Percentiles rank a stretch among this genome's conserved stretches.
Evolutionary conservation across 1,140 invertebrate genomes (phyloP).

Genomic region (Alviniconcha marisindica): DNA sequence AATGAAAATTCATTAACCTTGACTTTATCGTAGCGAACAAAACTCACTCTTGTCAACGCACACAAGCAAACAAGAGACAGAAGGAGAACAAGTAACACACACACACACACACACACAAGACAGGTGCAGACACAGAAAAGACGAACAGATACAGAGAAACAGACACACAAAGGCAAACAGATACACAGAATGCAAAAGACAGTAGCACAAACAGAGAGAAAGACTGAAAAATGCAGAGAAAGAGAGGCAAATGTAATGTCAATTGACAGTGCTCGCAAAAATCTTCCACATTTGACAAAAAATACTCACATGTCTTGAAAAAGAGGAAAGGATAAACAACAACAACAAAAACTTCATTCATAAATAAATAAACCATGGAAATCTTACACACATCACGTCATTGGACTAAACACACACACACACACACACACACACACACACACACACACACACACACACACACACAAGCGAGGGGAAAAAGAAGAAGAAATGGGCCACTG

Average conservation of each 20-base stretch:
- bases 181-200: background rate
- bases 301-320: background rate
- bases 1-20: no score
- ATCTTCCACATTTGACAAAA: background rate
- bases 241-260: background rate
- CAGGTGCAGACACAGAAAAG: background rate
- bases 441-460: background rate
- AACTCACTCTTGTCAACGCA: no score
- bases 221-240: background rate
- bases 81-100: background rate
- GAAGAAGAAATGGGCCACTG: no score
- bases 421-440: background rate
- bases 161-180: background rate
- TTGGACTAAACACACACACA: constrained; percentile 8
- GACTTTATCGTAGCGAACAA: no score
- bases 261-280: background rate
- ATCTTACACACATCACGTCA: background rate
- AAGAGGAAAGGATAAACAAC: background rate
- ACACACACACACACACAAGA: background rate
- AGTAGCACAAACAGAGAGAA: background rate
- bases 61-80: background rate
- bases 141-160: background rate
- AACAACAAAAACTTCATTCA: background rate
- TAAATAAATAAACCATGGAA: background rate
- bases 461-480: background rate